Evolutionary conservation across 2,113 vertebrate species (phyloP).

Genomic region (Hippoglossus stenolepis): DNA sequence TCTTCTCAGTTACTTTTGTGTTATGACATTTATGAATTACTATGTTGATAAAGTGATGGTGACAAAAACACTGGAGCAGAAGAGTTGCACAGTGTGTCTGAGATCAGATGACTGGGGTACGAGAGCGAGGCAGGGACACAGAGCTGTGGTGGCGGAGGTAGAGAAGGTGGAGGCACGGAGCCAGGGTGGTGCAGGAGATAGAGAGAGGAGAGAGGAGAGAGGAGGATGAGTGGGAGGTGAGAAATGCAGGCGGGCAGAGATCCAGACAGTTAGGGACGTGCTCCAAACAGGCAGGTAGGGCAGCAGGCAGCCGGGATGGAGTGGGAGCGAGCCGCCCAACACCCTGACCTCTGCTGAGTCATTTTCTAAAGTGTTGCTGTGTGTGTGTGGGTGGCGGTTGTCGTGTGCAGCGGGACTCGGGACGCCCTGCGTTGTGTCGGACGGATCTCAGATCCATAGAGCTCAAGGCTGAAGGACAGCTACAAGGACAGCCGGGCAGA

Average conservation of each 20-base stretch:
- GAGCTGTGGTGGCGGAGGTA: conserved; percentile 8
- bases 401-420: conserved; percentile 40
- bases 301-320: conserved; percentile 42
- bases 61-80: conserved; percentile 27
- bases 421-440: conserved; percentile 20
- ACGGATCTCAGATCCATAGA: conserved; percentile 42
- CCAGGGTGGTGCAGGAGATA: conserved; percentile 53
- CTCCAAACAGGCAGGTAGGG: conserved; percentile 54
- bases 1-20: no score
- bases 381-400: conserved; percentile 19
- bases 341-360: conserved; percentile 71
- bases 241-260: conserved; percentile 49
- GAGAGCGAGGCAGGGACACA: conserved; percentile 14
- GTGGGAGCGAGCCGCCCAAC: conserved; percentile 58
- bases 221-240: conserved; percentile 48
- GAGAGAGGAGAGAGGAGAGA: conserved; percentile 21
- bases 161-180: conserved; percentile 47
- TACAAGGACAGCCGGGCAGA: conserved; percentile 56
- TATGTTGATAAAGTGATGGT: conserved; percentile 3
- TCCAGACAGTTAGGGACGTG: conserved; percentile 51
- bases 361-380: conserved; percentile 44
- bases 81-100: conserved; percentile 22
- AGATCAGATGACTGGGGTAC: conserved; percentile 24
- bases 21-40: background rate
- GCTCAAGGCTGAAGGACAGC: conserved; percentile 65